phyloP scores from a whole-genome alignment of 2,888 invertebrate genomes.

The Griposia aprilina region DNA sequence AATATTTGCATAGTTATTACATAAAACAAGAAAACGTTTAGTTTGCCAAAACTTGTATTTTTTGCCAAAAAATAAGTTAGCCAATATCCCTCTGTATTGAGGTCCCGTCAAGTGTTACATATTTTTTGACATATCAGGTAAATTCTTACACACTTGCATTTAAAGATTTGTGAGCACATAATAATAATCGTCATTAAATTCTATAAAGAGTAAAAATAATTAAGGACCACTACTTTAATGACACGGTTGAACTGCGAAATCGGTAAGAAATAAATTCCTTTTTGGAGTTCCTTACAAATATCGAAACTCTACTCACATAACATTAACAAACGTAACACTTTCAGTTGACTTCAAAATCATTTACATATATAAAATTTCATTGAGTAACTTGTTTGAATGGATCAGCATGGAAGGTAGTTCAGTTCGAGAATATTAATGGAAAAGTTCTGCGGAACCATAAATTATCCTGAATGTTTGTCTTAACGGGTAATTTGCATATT shows the following conservation, averaged over 20 bases:
- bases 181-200: conserved; percentile 51
- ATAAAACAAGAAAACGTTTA: conserved; percentile 40
- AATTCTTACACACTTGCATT: conserved; percentile 22
- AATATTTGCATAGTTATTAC: conserved; percentile 41
- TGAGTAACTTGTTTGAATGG: conserved; percentile 33
- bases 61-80: conserved; percentile 22
- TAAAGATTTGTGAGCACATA: conserved; percentile 16
- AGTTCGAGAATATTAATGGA: conserved; percentile 45
- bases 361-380: conserved; percentile 26
- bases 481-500: conserved; percentile 76
- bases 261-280: conserved; percentile 53
- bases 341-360: conserved; percentile 3
- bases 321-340: conserved; percentile 23
- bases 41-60: conserved; percentile 23
- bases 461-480: conserved; percentile 61
- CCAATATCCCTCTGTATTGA: conserved; percentile 26
- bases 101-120: conserved; percentile 32
- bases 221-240: conserved; percentile 69
- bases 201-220: conserved; percentile 64
- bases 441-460: conserved; percentile 57
- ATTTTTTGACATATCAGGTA: conserved; percentile 40
- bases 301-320: conserved; percentile 19
- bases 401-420: conserved; percentile 37
- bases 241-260: conserved; percentile 65
- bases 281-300: conserved; percentile 60